Evolutionary conservation across 2,797 vertebrate genomes (phyloP), one percentile per base, ranked within the genome.

Genomic region (Chaetodon trifasciatus): DNA sequence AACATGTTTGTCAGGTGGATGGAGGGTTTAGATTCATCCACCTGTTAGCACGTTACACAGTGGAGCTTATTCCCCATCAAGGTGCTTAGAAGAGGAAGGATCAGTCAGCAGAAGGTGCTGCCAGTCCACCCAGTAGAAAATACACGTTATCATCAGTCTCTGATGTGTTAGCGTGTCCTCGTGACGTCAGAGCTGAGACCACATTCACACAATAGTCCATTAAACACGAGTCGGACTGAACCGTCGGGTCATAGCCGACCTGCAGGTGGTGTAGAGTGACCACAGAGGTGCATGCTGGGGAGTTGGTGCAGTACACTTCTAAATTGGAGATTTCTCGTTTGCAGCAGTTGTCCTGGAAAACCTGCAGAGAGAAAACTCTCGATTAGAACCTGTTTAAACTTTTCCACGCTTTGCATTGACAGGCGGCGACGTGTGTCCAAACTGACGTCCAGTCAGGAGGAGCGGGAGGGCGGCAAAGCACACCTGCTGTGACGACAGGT

Each of bases 331-430:
- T 96, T 93, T 98, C 97, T 49, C 97, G 95, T 94, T 96, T 97
- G 90, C 97, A 98, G 91, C 97, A 98, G 87, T 97, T 98, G 83
- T 98, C 97, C 93, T 96, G 97, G 90, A 98, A 98, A 85, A 98
- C 94, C 97, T 98, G 86, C 62, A 63, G 55, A 76, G 89, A 88
- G 81, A 13, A 72, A 74, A 46, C 0, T 28, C 21, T 19, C 0
- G 3, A 17, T 56, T 19, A 11, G 46, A n/a, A 28, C 10, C 44
- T 2, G 42, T 68, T 37, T 7, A 40, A 60, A 60, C 8, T 56
- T 19, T 21, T 19, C 7, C 47, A 49, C 8, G 9, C 47, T 49
- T 8, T 7, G 21, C 47, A 8, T 9, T 8, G 17, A 49, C 47
- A 21, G 19, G 8, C 52, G 4, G 8, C 2, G 47, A 47, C 21